Evolutionary conservation across 1,140 invertebrate species (phyloP), one percentile per base, ranked within the genome.

Genomic region (Trachelipus rathkii): DNA sequence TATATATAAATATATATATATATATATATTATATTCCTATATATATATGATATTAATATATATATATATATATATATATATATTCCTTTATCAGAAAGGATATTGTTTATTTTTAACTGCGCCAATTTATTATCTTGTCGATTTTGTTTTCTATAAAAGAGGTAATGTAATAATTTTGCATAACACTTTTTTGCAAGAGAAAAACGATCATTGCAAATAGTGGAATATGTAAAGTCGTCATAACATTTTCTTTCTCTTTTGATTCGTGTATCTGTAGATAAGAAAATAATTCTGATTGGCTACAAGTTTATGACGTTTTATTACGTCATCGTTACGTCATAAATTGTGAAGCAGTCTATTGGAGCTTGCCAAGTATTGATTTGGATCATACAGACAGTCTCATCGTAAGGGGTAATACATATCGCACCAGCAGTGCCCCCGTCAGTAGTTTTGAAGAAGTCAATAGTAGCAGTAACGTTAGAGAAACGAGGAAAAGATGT

Each of bases 401-500:
- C 71, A 24, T 46, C 53, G 75, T 76, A 66, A 67, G 46, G 44
- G 78, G 68, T 70, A 72, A 69, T 71, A 44, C 68, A 73, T 68
- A 72, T 45, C 77, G 73, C 75, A 73, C 77, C 69, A 69, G 53
- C 70, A 60, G 53, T 67, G 75, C 19, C 11, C 53, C 23, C 71
- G 78, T 60, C 78, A 79, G 78, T 79, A 70, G 73, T 73, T 67
- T 72, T 53, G 71, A 76, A 76, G 77, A 76, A 74, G 73, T 77
- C 73, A 73, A 53, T 74, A 66, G 72, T 75, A 74, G 73, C 71
- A 72, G 75, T 68, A 67, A 66, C 72, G 68, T 71, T 78, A 71
- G 74, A 67, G 74, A 77, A 77, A 76, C 76, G 77, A 77, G 77
- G 73, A 50, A 72, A 71, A 74, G 45, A 50, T 73, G 33, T 33